A percentile compares a stretch with the other conserved stretches of the same genome.
Evolutionary conservation across 2,113 vertebrate species (phyloP).

Genomic region (Australoheros scitulus): DNA sequence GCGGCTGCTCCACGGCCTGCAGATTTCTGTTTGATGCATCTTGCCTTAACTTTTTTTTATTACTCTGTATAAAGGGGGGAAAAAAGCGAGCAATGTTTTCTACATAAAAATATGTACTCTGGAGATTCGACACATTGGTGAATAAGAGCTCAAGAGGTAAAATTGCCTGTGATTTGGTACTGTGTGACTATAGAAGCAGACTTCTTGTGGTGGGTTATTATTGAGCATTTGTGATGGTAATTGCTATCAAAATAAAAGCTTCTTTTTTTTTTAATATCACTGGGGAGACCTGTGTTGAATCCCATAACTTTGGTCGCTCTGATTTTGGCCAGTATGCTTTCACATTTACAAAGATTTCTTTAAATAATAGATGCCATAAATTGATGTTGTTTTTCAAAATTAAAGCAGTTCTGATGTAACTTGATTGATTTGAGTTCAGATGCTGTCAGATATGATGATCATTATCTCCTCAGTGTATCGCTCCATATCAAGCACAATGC

Average conservation of each 20-base stretch:
- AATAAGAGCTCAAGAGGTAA: constrained; percentile 61
- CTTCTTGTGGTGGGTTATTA: constrained; percentile 70
- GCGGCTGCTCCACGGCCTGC: constrained; percentile 72
- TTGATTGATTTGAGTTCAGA: not conserved
- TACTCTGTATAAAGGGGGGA: constrained; percentile 92
- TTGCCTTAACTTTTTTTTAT: constrained; percentile 96
- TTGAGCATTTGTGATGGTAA: constrained; percentile 71
- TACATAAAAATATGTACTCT: constrained; percentile 84
- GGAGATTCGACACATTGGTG: constrained; percentile 67
- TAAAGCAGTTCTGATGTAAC: not conserved
- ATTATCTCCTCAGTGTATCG: not conserved
- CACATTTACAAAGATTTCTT: constrained; percentile 28
- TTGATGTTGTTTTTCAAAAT: not conserved
- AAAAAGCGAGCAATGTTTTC: constrained; percentile 83
- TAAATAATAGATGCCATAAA: not conserved
- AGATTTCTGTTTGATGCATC: constrained; percentile 97
- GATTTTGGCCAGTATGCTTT: constrained; percentile 51
- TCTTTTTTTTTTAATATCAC: constrained; percentile 53
- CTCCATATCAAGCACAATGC: not conserved
- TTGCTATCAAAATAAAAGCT: constrained; percentile 74
- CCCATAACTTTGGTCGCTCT: constrained; percentile 16
- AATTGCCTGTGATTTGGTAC: constrained; percentile 64
- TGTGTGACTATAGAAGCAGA: constrained; percentile 63
- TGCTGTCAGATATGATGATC: constrained; percentile 1
- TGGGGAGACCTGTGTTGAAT: constrained; percentile 44